A percentile compares a stretch with the other conserved stretches of the same genome.
Conservation (phyloP, 2,888 invertebrate species). For the Zaprionus bogoriensis region DNA sequence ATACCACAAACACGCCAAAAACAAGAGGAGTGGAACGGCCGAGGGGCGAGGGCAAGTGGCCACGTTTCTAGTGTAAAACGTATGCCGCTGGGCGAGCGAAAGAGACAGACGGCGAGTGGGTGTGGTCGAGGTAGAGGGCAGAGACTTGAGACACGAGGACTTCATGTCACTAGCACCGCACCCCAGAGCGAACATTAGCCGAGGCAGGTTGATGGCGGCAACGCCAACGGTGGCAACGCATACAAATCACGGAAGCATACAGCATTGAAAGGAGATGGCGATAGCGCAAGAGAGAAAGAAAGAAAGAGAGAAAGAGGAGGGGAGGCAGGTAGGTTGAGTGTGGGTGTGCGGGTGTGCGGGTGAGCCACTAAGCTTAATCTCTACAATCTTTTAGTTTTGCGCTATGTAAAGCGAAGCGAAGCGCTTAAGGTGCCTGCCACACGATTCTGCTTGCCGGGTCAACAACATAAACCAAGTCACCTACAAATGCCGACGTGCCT, state of each 20-base stretch:
- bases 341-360: conserved; percentile 10
- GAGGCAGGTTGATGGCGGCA: conserved; percentile 57
- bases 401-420: conserved; percentile 58
- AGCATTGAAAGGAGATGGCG: conserved; percentile 9
- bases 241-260: conserved; percentile 65
- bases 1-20: conserved; percentile 64
- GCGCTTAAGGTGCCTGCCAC: conserved; percentile 45
- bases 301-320: conserved; percentile 1
- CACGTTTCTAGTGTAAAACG: conserved; percentile 55
- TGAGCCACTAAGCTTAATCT: conserved; percentile 48
- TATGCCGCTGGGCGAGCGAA: conserved; percentile 32
- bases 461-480: conserved; percentile 47
- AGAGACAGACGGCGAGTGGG: background rate
- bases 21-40: conserved; percentile 26
- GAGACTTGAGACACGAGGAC: background rate
- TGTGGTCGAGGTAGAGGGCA: background rate
- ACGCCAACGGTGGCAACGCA: conserved; percentile 52
- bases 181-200: conserved; percentile 46
- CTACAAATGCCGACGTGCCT: conserved; percentile 22
- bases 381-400: conserved; percentile 64
- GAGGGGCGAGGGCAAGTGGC: conserved; percentile 22
- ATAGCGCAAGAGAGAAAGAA: background rate
- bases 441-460: conserved; percentile 27
- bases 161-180: conserved; percentile 19
- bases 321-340: background rate